phyloP scores from a whole-genome alignment of 2,888 invertebrate genomes.

The Drosophila fulvimacula region DNA sequence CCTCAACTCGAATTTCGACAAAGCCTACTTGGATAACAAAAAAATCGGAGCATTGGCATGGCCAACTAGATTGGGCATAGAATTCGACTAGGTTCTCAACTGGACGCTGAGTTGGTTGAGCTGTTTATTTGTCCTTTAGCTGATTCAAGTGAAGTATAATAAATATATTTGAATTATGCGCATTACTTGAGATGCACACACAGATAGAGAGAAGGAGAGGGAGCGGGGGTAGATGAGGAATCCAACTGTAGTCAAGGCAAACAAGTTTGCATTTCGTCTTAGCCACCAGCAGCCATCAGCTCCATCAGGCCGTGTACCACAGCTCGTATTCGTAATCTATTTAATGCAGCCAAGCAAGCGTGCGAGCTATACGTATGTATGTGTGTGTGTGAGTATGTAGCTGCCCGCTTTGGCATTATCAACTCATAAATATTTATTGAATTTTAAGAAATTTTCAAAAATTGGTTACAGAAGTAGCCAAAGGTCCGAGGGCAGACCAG shows the following conservation, averaged over 20 bases:
- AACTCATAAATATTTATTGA: conserved; percentile 84
- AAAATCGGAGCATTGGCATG: not conserved
- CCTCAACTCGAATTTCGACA: not conserved
- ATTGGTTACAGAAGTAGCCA: conserved; percentile 54
- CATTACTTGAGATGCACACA: conserved; percentile 55
- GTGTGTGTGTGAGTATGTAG: conserved; percentile 21
- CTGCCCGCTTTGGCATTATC: conserved; percentile 71
- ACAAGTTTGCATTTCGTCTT: conserved; percentile 37
- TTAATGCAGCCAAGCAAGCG: conserved; percentile 73
- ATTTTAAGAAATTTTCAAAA: conserved; percentile 82
- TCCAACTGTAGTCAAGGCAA: conserved; percentile 13
- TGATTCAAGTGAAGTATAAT: conserved; percentile 59
- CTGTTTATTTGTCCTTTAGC: conserved; percentile 48
- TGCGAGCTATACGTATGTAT: conserved; percentile 39
- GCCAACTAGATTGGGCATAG: not conserved
- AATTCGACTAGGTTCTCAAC: not conserved
- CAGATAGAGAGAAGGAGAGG: not conserved
- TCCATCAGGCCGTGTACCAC: conserved; percentile 11
- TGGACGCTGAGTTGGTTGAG: not conserved
- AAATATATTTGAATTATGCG: conserved; percentile 70
- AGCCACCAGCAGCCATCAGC: not conserved
- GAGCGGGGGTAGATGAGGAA: not conserved
- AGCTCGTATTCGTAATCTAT: conserved; percentile 70
- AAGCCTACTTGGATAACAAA: conserved; percentile 9
- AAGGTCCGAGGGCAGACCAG: conserved; percentile 14